Conservation (phyloP, 35 echinoderm and acorn worm genomes). For the Ptychodera flava region DNA sequence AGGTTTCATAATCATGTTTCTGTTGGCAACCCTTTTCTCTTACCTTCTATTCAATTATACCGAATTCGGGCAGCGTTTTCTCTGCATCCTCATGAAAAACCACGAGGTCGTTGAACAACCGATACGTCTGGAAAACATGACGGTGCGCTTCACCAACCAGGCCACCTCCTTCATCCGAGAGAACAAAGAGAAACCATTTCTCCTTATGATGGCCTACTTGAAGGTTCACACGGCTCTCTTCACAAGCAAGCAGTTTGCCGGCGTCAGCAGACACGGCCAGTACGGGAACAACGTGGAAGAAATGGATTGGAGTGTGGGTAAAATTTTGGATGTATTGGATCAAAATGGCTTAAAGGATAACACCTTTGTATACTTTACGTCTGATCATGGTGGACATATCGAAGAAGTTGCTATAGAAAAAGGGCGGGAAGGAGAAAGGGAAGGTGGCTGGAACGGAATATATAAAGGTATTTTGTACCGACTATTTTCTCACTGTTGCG, state of each 20-base stretch:
- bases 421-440: slow-evolving; percentile 22
- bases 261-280: slow-evolving; percentile 49
- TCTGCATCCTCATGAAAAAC: slow-evolving; percentile 90
- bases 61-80: neutral
- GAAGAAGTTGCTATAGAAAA: slow-evolving; percentile 60
- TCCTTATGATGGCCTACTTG: slow-evolving; percentile 63
- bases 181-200: slow-evolving; percentile 63
- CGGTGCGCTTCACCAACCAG: slow-evolving; percentile 52
- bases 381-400: slow-evolving; percentile 88
- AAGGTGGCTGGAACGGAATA: slow-evolving; percentile 91
- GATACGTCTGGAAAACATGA: slow-evolving; percentile 62
- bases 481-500: no score
- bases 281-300: slow-evolving; percentile 87
- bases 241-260: slow-evolving; percentile 48
- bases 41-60: neutral
- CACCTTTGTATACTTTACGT: slow-evolving; percentile 94
- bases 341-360: slow-evolving; percentile 62
- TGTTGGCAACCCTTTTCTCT: neutral
- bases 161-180: slow-evolving; percentile 71
- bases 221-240: slow-evolving; percentile 81
- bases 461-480: slow-evolving; percentile 90
- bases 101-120: slow-evolving; percentile 88
- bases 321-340: slow-evolving; percentile 46
- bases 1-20: neutral
- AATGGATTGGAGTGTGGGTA: slow-evolving; percentile 91